These are phyloP conservation scores for Drymodes brunneopygia DNA, from an alignment of 2,113 vertebrate genomes.

Conservation along the genomic window DNA sequence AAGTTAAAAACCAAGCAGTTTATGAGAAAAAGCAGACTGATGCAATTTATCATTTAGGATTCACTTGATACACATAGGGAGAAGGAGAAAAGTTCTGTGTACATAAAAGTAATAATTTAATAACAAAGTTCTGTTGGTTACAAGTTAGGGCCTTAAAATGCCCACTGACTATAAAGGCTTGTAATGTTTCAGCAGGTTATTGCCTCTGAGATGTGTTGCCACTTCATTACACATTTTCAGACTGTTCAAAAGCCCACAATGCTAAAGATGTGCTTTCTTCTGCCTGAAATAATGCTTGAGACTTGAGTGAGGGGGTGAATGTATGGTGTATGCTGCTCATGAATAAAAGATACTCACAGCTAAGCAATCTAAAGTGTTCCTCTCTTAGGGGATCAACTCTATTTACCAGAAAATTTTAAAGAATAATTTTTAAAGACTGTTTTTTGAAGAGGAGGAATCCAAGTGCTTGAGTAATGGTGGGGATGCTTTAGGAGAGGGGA, in stretches of 20 bases:
- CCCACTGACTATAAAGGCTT: neutral
- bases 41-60: neutral
- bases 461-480: conserved; percentile 39
- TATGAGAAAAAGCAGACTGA: neutral
- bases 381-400: conserved; percentile 47
- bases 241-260: conserved; percentile 42
- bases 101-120: neutral
- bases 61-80: neutral
- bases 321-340: conserved; percentile 29
- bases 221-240: conserved; percentile 37
- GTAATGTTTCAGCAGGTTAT: conserved; percentile 15
- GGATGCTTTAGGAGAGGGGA: neutral
- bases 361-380: conserved; percentile 53
- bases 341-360: conserved; percentile 68
- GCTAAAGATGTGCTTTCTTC: conserved; percentile 51
- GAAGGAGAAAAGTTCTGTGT: neutral
- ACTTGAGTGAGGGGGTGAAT: neutral
- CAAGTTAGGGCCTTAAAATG: neutral
- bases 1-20: neutral
- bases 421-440: conserved; percentile 11
- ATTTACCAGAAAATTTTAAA: conserved; percentile 62
- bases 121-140: neutral
- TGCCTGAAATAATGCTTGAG: conserved; percentile 63
- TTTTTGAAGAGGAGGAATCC: neutral
- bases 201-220: conserved; percentile 18